phyloP scores from a whole-genome alignment of 2,888 invertebrate species.

The Allolobophora icterica region DNA sequence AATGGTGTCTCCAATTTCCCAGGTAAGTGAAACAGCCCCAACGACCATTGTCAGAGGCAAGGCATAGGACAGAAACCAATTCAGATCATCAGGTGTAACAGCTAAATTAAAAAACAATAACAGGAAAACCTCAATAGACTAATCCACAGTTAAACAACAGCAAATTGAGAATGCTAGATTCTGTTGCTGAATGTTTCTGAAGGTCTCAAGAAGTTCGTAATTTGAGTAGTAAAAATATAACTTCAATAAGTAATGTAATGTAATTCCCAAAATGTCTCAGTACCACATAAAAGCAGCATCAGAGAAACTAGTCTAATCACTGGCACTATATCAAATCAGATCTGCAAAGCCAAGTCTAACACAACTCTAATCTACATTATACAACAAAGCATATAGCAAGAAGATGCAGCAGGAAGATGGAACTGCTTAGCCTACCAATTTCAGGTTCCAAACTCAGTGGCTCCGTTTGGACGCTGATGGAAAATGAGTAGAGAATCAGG shows the following conservation, averaged over 20 bases:
- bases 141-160: not conserved
- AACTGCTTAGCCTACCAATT: not conserved
- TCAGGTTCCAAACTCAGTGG: constrained; percentile 14
- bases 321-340: not conserved
- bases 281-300: not conserved
- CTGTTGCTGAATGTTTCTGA: no score
- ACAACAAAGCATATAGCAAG: no score
- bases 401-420: not conserved
- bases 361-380: no score
- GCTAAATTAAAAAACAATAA: constrained; percentile 45
- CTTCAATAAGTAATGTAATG: no score
- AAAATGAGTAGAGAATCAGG: not conserved
- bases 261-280: not conserved
- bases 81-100: constrained; percentile 59
- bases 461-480: not conserved
- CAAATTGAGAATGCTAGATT: no score
- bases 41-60: constrained; percentile 71
- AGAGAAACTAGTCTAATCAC: not conserved
- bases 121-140: not conserved
- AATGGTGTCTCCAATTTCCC: constrained; percentile 44
- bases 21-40: constrained; percentile 70
- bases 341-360: not conserved
- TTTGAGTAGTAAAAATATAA: no score
- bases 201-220: no score
- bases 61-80: constrained; percentile 58